Percentiles rank a stretch among this genome's conserved stretches.
phyloP scores from a whole-genome alignment of 2,888 invertebrate species.

The Archips xylosteana region DNA sequence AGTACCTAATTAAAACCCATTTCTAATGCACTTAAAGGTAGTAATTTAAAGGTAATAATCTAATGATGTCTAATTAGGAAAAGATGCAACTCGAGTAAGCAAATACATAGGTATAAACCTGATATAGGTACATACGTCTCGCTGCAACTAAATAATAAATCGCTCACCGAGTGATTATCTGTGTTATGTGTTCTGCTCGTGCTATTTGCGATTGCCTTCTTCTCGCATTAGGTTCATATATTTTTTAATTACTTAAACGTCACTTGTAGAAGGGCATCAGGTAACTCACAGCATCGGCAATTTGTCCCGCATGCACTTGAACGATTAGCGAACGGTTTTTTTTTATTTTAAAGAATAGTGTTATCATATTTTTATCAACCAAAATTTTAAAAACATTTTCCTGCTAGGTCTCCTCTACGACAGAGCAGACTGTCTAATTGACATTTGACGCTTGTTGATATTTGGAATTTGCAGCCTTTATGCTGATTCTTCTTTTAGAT shows the following conservation, averaged over 20 bases:
- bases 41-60: neutral
- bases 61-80: neutral
- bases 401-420: conserved; percentile 10
- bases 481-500: neutral
- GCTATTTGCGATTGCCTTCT: conserved; percentile 11
- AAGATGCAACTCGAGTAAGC: neutral
- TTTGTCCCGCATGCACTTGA: conserved; percentile 20
- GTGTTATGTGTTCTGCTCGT: conserved; percentile 9
- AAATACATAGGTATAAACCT: neutral
- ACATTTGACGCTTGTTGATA: conserved; percentile 10
- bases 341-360: conserved; percentile 13
- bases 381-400: conserved; percentile 22
- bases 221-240: conserved; percentile 17
- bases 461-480: conserved; percentile 6
- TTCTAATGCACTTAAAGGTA: too few species aligned
- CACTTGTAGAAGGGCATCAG: conserved; percentile 30
- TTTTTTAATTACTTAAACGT: conserved; percentile 24
- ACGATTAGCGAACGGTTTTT: conserved; percentile 14
- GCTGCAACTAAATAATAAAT: conserved; percentile 3
- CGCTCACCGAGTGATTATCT: conserved; percentile 20
- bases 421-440: conserved; percentile 12
- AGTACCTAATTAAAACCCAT: too few species aligned
- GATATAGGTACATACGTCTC: neutral
- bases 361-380: conserved; percentile 9
- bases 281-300: conserved; percentile 13